Base-by-base conservation (phyloP, 1,140 invertebrate species). In the Mamestra configurata region DNA sequence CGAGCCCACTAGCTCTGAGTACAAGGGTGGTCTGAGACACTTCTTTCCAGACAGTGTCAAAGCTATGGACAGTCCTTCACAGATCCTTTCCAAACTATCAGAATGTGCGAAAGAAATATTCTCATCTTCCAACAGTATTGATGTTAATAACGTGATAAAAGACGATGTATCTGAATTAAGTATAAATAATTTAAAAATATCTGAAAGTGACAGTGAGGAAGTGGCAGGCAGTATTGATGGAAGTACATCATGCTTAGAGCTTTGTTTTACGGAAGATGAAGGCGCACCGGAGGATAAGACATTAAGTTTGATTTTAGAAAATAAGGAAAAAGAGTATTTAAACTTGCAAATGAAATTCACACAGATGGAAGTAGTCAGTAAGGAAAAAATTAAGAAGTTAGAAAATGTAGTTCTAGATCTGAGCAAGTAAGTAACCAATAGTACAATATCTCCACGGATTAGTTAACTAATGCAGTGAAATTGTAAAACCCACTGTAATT, bases 101-200 rank as follows among this genome's bases (percentile, higher is more conserved):
- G 95, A 95, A 82, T 92, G 92, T 88, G 94, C 94, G 22, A 95
- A 94, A 88, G 95, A 95, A 89, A 95, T 95, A 84, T 95, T 95
- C 79, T 93, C 93, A 43, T 93, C 89, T 81, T 92, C 91, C 27
- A 94, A 89, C 57, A 94, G 89, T 83, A 93, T 94, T 79, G 91
- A 94, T 78, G 88, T 85, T 31, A 92, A 90, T 84, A 88, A 88
- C 82, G 79, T 89, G 15, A 84, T 87, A 20, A 94, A 91, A 80
- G 92, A 94, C 57, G 92, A 95, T 84, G 64, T 90, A 22, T 94
- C 94, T 8, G 93, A 95, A 84, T 84, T 90, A 77, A 95, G 92
- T 89, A 87, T 94, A 49, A 94, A 90, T 84, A 93, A 91, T 82
- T 87, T 95, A 53, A 92, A 93, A 82, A 91, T 95, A 82, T 95